A percentile compares a stretch with the other conserved stretches of the same genome.
Evolutionary conservation across 2,888 invertebrate species (phyloP).

Genomic region (Microctonus brassicae): DNA sequence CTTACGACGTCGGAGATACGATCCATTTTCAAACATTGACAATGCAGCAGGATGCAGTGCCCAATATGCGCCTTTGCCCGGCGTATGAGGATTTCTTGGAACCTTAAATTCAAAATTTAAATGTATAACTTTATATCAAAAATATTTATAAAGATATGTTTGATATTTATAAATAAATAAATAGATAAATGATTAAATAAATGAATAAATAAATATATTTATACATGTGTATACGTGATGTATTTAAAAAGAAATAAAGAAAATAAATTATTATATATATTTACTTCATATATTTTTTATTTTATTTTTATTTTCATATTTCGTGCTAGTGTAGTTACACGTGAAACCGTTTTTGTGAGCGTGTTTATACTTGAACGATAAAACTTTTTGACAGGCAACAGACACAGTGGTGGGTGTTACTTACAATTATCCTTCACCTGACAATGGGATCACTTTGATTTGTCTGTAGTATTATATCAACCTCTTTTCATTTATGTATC

Average conservation of each 20-base stretch:
- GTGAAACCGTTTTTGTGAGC: background rate
- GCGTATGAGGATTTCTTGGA: slow-evolving; percentile 82
- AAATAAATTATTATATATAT: background rate
- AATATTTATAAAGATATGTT: background rate
- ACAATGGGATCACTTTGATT: slow-evolving; percentile 17
- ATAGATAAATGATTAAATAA: too few relatives aligned
- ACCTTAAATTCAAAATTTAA: slow-evolving; percentile 69
- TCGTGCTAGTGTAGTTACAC: background rate
- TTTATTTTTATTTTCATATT: background rate
- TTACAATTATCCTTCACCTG: slow-evolving; percentile 11
- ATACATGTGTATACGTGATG: too few relatives aligned
- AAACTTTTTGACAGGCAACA: slow-evolving; percentile 29
- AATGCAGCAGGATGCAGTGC: slow-evolving; percentile 84
- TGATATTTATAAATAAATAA: too few relatives aligned
- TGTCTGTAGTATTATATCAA: background rate
- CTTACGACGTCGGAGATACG: slow-evolving; percentile 82
- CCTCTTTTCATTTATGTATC: background rate
- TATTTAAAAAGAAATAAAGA: background rate
- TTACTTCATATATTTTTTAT: background rate
- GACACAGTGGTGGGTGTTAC: slow-evolving; percentile 18
- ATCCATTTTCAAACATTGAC: slow-evolving; percentile 92
- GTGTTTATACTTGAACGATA: background rate
- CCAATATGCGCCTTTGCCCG: slow-evolving; percentile 89
- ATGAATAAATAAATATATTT: too few relatives aligned
- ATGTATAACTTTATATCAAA: slow-evolving; percentile 10